phyloP scores from a whole-genome alignment of 2,888 invertebrate genomes.

The Eupithecia pulchellata region DNA sequence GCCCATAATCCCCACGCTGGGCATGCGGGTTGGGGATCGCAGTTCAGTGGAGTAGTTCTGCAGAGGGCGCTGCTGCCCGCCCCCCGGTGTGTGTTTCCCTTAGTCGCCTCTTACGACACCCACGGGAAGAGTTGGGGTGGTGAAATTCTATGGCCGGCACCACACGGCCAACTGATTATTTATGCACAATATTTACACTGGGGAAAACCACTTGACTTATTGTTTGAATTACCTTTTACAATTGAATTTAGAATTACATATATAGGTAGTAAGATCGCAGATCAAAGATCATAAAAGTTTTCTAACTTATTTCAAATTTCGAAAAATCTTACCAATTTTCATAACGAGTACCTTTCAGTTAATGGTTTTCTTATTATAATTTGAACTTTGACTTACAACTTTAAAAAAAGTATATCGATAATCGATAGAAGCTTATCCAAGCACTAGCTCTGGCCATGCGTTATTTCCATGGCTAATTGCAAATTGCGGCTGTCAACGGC shows the following conservation, averaged over 20 bases:
- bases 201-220: conserved; percentile 37
- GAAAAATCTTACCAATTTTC: neutral
- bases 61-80: too few relatives aligned
- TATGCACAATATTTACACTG: conserved; percentile 26
- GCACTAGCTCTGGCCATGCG: conserved; percentile 57
- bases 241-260: neutral
- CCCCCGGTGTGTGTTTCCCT: too few relatives aligned
- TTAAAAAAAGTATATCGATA: neutral
- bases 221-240: conserved; percentile 8
- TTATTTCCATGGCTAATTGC: conserved; percentile 83
- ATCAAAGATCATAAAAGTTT: too few relatives aligned
- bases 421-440: conserved; percentile 37
- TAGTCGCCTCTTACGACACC: too few relatives aligned
- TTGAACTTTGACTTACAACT: neutral
- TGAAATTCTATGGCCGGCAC: too few relatives aligned
- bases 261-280: too few relatives aligned
- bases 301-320: neutral
- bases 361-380: neutral
- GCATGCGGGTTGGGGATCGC: too few relatives aligned
- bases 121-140: too few relatives aligned
- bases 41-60: too few relatives aligned
- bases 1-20: too few relatives aligned
- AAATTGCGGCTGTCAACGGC: conserved; percentile 81
- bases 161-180: conserved; percentile 31
- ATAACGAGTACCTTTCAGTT: neutral